These are phyloP conservation scores for Operophtera brumata DNA, from an alignment of 2,888 invertebrate genomes.

Conservation along the genomic window DNA sequence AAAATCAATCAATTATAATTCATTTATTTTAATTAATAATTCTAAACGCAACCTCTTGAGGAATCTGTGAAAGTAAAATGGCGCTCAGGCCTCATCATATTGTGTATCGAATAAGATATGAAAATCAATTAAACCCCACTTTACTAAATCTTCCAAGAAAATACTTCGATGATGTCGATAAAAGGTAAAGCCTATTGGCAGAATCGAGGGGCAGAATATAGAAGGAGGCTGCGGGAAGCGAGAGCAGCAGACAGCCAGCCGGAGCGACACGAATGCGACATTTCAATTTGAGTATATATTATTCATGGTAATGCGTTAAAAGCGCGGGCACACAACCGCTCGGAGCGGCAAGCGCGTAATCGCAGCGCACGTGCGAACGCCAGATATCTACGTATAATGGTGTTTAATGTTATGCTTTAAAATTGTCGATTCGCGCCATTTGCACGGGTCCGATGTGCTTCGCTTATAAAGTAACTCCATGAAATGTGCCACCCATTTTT, in stretches of 20 bases:
- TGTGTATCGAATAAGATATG: constrained; percentile 25
- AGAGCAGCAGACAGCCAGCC: constrained; percentile 63
- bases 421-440: constrained; percentile 77
- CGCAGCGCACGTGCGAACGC: constrained; percentile 69
- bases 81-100: background rate
- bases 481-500: constrained; percentile 62
- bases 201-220: constrained; percentile 63
- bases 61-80: constrained; percentile 20
- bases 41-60: constrained; percentile 22
- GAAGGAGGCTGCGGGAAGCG: constrained; percentile 55
- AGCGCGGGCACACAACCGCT: constrained; percentile 66
- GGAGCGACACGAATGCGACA: constrained; percentile 76
- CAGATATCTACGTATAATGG: constrained; percentile 57
- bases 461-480: constrained; percentile 71
- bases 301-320: constrained; percentile 81
- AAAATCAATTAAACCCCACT: constrained; percentile 38
- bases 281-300: constrained; percentile 80
- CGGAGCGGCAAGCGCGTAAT: constrained; percentile 66
- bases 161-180: constrained; percentile 57
- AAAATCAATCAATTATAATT: too few species aligned
- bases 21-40: too few species aligned
- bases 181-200: constrained; percentile 72
- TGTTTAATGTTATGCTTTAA: constrained; percentile 77
- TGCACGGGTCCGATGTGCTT: constrained; percentile 65
- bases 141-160: constrained; percentile 44